Conservation (phyloP, 2,797 vertebrate genomes). For the Chromis chromis region DNA sequence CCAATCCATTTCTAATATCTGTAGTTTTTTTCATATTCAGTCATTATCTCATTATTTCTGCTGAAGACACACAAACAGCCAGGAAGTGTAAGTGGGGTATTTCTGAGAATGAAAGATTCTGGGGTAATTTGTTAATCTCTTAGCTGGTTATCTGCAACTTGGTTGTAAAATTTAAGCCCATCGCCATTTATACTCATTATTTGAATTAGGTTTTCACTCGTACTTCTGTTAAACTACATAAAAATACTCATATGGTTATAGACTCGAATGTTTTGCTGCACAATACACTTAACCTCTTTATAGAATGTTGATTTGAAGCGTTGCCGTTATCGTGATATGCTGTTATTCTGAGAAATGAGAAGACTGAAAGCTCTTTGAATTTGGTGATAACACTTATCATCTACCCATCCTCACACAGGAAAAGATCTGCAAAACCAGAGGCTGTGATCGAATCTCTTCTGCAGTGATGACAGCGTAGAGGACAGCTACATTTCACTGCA, state of each 20-base stretch:
- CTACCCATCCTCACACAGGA: constrained; percentile 85
- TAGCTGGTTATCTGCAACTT: neutral
- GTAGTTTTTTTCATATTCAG: neutral
- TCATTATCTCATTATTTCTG: neutral
- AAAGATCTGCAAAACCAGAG: constrained; percentile 94
- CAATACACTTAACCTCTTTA: neutral
- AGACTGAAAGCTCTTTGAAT: constrained; percentile 18
- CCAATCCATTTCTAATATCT: neutral
- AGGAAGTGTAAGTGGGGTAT: neutral
- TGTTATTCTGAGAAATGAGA: constrained; percentile 68
- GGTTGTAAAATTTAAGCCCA: neutral
- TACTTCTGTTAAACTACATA: neutral
- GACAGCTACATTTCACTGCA: constrained; percentile 16
- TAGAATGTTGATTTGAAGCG: constrained; percentile 1
- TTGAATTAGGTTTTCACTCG: neutral
- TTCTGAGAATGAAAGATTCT: neutral
- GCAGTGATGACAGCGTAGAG: constrained; percentile 84
- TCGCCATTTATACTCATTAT: neutral
- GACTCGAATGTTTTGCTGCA: neutral
- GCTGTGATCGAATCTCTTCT: constrained; percentile 94
- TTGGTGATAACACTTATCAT: constrained; percentile 59
- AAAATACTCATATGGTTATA: neutral
- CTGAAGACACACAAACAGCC: neutral
- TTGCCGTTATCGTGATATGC: constrained; percentile 15
- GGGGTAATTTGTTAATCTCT: neutral